Conservation (phyloP, 2,888 invertebrate genomes). For the Drosophila siamana region DNA sequence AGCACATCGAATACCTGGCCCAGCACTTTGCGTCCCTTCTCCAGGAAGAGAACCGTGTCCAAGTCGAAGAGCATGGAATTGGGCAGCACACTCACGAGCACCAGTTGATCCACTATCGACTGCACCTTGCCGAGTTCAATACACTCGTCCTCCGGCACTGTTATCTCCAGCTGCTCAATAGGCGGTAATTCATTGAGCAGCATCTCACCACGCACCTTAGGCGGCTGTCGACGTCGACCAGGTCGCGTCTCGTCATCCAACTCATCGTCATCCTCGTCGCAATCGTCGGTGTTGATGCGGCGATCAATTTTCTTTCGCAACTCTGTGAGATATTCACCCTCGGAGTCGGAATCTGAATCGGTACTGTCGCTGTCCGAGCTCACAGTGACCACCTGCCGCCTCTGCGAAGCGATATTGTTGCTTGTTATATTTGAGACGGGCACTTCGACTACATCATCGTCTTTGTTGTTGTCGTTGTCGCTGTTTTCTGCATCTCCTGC, state of each 20-base stretch:
- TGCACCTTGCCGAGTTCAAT: slow-evolving; percentile 90
- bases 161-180: slow-evolving; percentile 92
- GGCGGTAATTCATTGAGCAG: slow-evolving; percentile 91
- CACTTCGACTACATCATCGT: slow-evolving; percentile 75
- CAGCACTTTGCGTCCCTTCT: slow-evolving; percentile 90
- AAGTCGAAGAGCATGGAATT: slow-evolving; percentile 92
- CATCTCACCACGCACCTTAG: slow-evolving; percentile 83
- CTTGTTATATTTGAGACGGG: slow-evolving; percentile 43
- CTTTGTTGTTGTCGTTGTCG: slow-evolving; percentile 35
- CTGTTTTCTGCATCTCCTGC: slow-evolving; percentile 28
- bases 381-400: slow-evolving; percentile 71
- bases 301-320: slow-evolving; percentile 77
- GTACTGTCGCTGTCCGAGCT: slow-evolving; percentile 69
- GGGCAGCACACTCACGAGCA: slow-evolving; percentile 89
- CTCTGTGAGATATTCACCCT: slow-evolving; percentile 75
- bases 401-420: slow-evolving; percentile 28
- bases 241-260: slow-evolving; percentile 49
- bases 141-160: slow-evolving; percentile 91
- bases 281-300: slow-evolving; percentile 66
- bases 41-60: slow-evolving; percentile 94
- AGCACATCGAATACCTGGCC: slow-evolving; percentile 95
- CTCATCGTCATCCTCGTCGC: slow-evolving; percentile 76
- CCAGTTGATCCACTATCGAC: slow-evolving; percentile 91
- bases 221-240: slow-evolving; percentile 64
- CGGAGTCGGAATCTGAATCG: slow-evolving; percentile 68